These are phyloP conservation scores for Diorhabda elongata DNA, from an alignment of 1,140 invertebrate species.

Conservation along the genomic window DNA sequence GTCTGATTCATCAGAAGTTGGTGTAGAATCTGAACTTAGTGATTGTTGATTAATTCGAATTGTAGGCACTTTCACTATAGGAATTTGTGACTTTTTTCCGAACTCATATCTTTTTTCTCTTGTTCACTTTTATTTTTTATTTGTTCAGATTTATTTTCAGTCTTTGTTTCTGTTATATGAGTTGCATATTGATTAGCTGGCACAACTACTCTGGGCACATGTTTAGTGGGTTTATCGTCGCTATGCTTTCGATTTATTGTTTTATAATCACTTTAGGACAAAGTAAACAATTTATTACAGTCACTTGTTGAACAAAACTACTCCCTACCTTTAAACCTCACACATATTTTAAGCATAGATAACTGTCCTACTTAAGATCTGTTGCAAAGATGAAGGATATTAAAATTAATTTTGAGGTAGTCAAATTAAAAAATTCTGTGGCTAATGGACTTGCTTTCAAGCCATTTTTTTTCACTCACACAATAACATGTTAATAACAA, in stretches of 20 bases:
- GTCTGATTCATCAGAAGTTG: constrained; percentile 41
- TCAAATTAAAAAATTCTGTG: too few species aligned
- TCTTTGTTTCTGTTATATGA: constrained; percentile 13
- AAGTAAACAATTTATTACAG: neutral
- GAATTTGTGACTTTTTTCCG: constrained; percentile 35
- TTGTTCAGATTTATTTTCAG: neutral
- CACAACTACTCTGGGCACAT: constrained; percentile 40
- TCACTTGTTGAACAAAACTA: too few species aligned
- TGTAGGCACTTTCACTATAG: constrained; percentile 34
- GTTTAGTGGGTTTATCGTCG: constrained; percentile 26
- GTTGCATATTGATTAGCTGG: constrained; percentile 30
- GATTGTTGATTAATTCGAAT: constrained; percentile 31
- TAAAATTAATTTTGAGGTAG: too few species aligned
- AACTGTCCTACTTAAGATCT: too few species aligned
- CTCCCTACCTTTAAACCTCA: too few species aligned
- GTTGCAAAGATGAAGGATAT: too few species aligned
- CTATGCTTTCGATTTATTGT: constrained; percentile 29
- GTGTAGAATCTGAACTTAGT: constrained; percentile 41
- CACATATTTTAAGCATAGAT: too few species aligned
- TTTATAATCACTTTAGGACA: constrained; percentile 44
- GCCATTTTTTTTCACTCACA: too few species aligned
- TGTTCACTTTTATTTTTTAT: constrained; percentile 15
- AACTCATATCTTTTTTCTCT: constrained; percentile 6
- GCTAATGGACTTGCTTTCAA: too few species aligned
- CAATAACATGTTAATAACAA: neutral